Conservation (phyloP, 2,113 vertebrate genomes). For the Panurus biarmicus region DNA sequence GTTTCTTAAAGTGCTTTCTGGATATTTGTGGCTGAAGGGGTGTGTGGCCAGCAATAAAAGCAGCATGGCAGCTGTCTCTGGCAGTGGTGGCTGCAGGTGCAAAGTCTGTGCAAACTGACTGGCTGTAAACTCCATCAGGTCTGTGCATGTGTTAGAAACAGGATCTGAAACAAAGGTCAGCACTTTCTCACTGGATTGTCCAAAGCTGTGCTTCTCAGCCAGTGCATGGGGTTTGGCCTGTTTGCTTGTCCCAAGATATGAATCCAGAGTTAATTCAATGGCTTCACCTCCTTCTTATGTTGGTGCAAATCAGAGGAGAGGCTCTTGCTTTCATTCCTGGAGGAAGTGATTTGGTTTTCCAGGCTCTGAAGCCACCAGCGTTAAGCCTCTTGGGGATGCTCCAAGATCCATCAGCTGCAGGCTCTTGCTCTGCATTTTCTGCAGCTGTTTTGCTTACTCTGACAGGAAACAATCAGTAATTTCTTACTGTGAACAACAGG, state of each 20-base stretch:
- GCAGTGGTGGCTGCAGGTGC: neutral
- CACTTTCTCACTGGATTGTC: neutral
- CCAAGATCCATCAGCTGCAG: neutral
- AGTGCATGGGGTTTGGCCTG: neutral
- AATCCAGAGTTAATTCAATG: neutral
- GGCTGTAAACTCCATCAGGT: neutral
- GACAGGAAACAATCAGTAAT: neutral
- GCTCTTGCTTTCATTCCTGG: neutral
- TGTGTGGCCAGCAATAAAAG: neutral
- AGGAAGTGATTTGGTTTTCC: neutral
- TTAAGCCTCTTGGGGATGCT: neutral
- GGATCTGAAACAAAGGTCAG: neutral
- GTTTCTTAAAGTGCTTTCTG: neutral
- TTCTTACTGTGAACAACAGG: neutral
- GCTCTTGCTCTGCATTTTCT: neutral
- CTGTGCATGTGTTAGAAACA: neutral
- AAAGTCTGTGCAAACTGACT: neutral
- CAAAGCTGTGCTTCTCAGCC: neutral
- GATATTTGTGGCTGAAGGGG: accelerated
- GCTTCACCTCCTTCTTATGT: neutral
- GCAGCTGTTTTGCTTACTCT: neutral
- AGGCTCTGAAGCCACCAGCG: neutral
- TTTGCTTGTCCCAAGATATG: neutral
- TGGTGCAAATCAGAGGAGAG: neutral
- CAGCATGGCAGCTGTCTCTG: neutral